A percentile compares a stretch with the other conserved stretches of the same genome.
These are phyloP conservation scores for Centroberyx gerrardi DNA, from an alignment of 2,797 vertebrate species.

Conservation along the genomic window DNA sequence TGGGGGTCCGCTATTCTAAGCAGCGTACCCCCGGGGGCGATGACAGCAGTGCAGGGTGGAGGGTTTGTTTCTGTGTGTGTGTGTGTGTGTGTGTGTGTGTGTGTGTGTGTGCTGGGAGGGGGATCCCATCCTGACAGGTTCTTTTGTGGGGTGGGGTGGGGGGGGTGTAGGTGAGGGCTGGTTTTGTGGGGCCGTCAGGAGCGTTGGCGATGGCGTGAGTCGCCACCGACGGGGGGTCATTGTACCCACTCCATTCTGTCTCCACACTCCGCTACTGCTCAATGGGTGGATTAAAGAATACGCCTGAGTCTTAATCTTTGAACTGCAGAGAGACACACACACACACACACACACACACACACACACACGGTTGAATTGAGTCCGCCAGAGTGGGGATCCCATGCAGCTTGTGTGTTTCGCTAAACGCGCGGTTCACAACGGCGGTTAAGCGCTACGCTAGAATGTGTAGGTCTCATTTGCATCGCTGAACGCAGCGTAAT, in stretches of 20 bases:
- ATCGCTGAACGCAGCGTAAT: conserved; percentile 58
- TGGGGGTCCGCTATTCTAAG: conserved; percentile 72
- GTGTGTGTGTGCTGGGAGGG: conserved; percentile 22
- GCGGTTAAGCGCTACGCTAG: conserved; percentile 47
- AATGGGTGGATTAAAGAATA: conserved; percentile 84
- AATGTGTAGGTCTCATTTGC: conserved; percentile 79
- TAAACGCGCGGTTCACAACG: conserved; percentile 68
- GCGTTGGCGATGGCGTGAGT: conserved; percentile 80
- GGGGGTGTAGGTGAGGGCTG: conserved; percentile 58
- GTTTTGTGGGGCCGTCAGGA: conserved; percentile 79
- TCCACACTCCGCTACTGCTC: conserved; percentile 79
- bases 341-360: conserved; percentile 56
- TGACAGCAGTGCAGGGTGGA: conserved; percentile 66
- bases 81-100: conserved; percentile 48
- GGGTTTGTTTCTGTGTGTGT: conserved; percentile 61
- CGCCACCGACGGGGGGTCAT: conserved; percentile 75
- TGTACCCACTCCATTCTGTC: conserved; percentile 81
- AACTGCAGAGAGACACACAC: conserved; percentile 73
- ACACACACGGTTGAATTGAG: conserved; percentile 50
- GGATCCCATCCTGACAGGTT: conserved; percentile 73
- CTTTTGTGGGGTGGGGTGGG: conserved; percentile 60
- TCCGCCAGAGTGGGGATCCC: conserved; percentile 58
- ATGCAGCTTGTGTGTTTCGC: conserved; percentile 58
- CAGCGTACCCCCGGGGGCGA: conserved; percentile 64
- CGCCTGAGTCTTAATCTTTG: conserved; percentile 85